Evolutionary conservation across 2,888 invertebrate genomes (phyloP), one percentile per base, ranked within the genome.

Genomic region (Heliconius charithonia): DNA sequence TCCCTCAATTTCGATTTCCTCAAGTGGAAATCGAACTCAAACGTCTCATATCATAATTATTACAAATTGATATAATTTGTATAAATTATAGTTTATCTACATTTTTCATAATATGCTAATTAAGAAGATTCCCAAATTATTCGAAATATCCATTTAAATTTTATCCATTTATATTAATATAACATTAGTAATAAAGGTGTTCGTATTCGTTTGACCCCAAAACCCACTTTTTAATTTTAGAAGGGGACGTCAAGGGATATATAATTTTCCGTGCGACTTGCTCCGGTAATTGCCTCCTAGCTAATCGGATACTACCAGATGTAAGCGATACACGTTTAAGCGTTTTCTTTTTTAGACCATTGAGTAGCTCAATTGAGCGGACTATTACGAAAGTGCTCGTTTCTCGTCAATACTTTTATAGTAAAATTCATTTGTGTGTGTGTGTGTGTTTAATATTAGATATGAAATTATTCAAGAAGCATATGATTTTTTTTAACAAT

Each of bases 241-340:
- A 77, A 82, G 75, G 72, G 84, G 82, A 83, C 84, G 83, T 86
- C 82, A 84, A 80, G 79, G 84, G 83, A 83, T 85, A 82, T 82
- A 86, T 86, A 86, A 89, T 89, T 89, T 90, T 89, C 87, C 86
- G 86, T 82, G 79, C 85, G 85, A 87, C 85, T 88, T 85, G 82
- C 82, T 82, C 72, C 80, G 79, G 85, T 89, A 88, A 90, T 89
- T 86, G 85, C 84, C 84, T 83, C 83, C 85, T 84, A 82, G 82
- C 84, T 85, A 86, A 86, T 86, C 84, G 84, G 81, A 84, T 83
- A 80, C 80, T 75, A 56, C 80, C 84, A 84, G 85, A 83, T 84
- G 84, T 82, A 81, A 82, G 77, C 78, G 81, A 82, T 81, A 80
- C 78, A 81, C 65, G 73, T 77, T 32, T 71, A 80, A 78, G 69